A percentile compares a stretch with the other conserved stretches of the same genome.
Evolutionary conservation across 1,140 invertebrate species (phyloP).

Genomic region (Sycophila sp.): DNA sequence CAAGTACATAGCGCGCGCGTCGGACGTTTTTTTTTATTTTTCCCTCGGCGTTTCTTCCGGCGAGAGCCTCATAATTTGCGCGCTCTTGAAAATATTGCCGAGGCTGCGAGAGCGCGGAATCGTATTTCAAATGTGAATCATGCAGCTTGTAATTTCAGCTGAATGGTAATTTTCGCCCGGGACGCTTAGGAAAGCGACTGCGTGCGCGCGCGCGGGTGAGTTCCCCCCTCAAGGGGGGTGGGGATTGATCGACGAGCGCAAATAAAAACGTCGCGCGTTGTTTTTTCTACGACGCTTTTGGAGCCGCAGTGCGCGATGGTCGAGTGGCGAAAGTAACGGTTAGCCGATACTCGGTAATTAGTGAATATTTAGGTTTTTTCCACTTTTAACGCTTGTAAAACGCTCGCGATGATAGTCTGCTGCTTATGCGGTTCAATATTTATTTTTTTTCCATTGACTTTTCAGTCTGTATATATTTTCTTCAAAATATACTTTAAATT

Average conservation of each 20-base stretch:
- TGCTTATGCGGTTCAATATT: too few relatives aligned
- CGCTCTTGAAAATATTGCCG: conserved; percentile 37
- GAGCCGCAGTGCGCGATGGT: neutral
- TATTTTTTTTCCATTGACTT: too few relatives aligned
- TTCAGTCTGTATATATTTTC: too few relatives aligned
- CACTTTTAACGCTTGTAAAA: too few relatives aligned
- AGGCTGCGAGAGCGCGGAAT: conserved; percentile 17
- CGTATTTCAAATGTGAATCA: conserved; percentile 38
- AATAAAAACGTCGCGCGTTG: conserved; percentile 15
- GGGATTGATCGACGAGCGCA: conserved; percentile 18
- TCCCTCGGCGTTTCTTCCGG: neutral
- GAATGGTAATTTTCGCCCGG: conserved; percentile 32
- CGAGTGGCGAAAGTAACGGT: neutral
- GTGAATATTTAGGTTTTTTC: too few relatives aligned
- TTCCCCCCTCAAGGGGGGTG: too few relatives aligned
- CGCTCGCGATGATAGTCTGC: too few relatives aligned
- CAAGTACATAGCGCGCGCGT: neutral
- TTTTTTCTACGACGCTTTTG: too few relatives aligned
- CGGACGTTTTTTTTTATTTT: neutral
- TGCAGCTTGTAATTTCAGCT: conserved; percentile 37
- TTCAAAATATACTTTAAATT: too few relatives aligned
- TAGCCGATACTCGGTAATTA: neutral
- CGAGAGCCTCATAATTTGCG: conserved; percentile 31
- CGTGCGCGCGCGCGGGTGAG: neutral
- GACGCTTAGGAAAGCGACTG: neutral